Percentiles rank a stretch among this genome's conserved stretches.
These are phyloP conservation scores for Pheosia tremula DNA, from an alignment of 2,888 invertebrate genomes.

Conservation along the genomic window DNA sequence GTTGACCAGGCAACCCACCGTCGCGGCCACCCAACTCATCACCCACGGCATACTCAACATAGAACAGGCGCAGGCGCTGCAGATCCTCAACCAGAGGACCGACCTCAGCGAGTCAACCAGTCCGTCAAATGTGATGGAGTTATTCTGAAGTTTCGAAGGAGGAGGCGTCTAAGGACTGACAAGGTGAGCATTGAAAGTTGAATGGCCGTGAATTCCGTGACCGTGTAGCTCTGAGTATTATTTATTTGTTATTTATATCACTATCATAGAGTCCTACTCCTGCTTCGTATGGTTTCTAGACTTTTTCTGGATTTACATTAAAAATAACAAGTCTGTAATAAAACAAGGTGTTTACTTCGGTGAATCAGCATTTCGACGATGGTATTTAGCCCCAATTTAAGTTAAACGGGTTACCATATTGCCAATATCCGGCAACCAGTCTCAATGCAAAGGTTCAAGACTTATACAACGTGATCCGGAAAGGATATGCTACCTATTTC, in stretches of 20 bases:
- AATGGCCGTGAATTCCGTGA: constrained; percentile 21
- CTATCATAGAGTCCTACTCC: too few relatives aligned
- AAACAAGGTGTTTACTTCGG: too few relatives aligned
- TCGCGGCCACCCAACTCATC: constrained; percentile 31
- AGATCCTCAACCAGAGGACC: constrained; percentile 72
- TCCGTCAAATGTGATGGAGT: constrained; percentile 68
- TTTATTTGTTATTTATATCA: not conserved
- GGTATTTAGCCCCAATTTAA: too few relatives aligned
- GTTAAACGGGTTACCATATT: too few relatives aligned
- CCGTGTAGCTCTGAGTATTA: constrained; percentile 16
- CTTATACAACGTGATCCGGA: too few relatives aligned
- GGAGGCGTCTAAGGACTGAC: constrained; percentile 53
- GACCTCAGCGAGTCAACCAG: constrained; percentile 60
- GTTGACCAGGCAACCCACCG: constrained; percentile 62
- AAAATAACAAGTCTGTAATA: too few relatives aligned
- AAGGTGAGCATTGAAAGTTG: constrained; percentile 8
- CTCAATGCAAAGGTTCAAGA: too few relatives aligned
- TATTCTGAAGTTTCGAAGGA: constrained; percentile 71
- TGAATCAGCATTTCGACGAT: too few relatives aligned
- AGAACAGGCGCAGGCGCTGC: constrained; percentile 47
- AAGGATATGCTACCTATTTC: too few relatives aligned
- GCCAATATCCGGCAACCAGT: too few relatives aligned
- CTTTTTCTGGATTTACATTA: too few relatives aligned
- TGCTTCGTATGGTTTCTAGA: too few relatives aligned
- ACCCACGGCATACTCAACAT: constrained; percentile 46